Evolutionary conservation across 2,113 vertebrate genomes (phyloP), one percentile per base, ranked within the genome.

Genomic region (Lanius collurio): DNA sequence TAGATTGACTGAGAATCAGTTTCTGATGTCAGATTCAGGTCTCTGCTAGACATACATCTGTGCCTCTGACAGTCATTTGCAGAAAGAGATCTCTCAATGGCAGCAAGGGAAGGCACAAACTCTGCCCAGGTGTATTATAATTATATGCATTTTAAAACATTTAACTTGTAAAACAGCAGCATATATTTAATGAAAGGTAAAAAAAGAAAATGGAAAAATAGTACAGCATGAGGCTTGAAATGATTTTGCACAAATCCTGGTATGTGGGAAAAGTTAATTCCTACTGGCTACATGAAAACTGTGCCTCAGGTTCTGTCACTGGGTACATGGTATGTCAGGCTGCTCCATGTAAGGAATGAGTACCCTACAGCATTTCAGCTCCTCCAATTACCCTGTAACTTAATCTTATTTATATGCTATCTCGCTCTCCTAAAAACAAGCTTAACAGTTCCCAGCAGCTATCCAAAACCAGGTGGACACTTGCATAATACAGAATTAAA

Each of bases 321-420:
- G 65, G 3, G 9, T 18, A 7, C 6, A 2, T 27, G 44, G 28
- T 10, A 49, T 9, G 11, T 37, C 3, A 2, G 41, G 7, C 18
- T 37, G 21, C 9, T 41, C 20, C 46, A 50, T 1, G 0, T 63
- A 53, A 53, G 20, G 44, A 55, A 47, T 16, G 47, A 70, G 4
- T 30, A 46, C 8, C 12, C 31, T 37, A 59, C 7, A 47, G 35
- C n/a, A n/a, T n/a, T 80, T 39, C 13, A 17, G 33, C 26, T 71
- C 19, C 37, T 84, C 49, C 46, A 30, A 6, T 12, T 50, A 21
- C 16, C 5, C 21, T 7, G 6, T 20, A 47, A 24, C 19, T 83
- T 80, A 83, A 73, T 71, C 35, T 52, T 47, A n/a, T 24, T 76
- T 53, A 21, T 27, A 31, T 6, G 0, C 44, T 75, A 15, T 26